phyloP scores from a whole-genome alignment of 2,797 vertebrate genomes.

The Bovichtus diacanthus region DNA sequence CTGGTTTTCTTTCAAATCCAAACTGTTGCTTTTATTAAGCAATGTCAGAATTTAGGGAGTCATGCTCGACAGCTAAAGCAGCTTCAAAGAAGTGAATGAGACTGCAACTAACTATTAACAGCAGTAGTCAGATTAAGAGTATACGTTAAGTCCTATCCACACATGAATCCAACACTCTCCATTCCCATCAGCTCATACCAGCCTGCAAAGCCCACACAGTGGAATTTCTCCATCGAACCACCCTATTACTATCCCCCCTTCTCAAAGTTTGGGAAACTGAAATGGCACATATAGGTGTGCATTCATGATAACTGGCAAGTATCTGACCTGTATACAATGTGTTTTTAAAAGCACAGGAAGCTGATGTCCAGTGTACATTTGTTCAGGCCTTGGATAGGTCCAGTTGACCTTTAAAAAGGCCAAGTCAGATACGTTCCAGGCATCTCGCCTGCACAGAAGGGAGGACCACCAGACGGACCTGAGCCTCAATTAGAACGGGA shows the following conservation, averaged over 20 bases:
- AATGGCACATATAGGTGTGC: neutral
- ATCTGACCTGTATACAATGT: neutral
- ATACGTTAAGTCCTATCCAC: neutral
- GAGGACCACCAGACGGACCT: constrained; percentile 5
- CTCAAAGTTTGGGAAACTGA: too few species aligned
- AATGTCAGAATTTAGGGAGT: neutral
- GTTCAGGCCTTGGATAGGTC: neutral
- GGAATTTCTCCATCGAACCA: neutral
- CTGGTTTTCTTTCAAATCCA: neutral
- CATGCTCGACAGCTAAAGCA: neutral
- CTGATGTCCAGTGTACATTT: neutral
- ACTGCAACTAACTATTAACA: neutral
- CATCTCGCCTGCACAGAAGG: constrained; percentile 13
- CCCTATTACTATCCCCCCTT: neutral
- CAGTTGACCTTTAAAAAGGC: neutral
- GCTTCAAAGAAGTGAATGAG: neutral
- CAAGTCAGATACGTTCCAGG: neutral
- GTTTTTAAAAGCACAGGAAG: neutral
- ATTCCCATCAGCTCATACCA: neutral
- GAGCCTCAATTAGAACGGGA: neutral
- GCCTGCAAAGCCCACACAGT: neutral
- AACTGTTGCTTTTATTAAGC: neutral
- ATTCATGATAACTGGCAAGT: constrained; percentile 1
- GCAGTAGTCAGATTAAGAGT: neutral
- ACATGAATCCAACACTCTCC: neutral